These are phyloP conservation scores for Drosophila mercatorum DNA, from an alignment of 2,888 invertebrate genomes.

Conservation along the genomic window DNA sequence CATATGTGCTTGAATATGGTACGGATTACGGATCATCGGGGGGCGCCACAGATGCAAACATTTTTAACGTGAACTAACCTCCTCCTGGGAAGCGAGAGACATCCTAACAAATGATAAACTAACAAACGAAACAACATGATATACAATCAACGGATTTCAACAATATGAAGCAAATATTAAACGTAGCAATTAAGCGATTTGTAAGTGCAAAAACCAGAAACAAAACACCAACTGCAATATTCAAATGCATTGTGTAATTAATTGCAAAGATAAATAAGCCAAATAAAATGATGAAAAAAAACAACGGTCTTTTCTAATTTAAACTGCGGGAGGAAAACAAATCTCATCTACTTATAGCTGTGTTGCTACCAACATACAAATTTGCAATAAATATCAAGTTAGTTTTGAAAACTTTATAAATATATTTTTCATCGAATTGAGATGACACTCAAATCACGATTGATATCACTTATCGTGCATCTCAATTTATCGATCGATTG, in stretches of 20 bases:
- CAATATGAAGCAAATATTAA: constrained; percentile 51
- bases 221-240: constrained; percentile 60
- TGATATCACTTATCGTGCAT: neutral
- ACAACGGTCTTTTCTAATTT: neutral
- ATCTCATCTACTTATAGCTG: neutral
- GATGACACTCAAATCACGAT: neutral
- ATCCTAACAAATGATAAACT: constrained; percentile 46
- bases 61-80: constrained; percentile 25
- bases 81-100: constrained; percentile 26
- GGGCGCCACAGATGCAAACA: constrained; percentile 20
- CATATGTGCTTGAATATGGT: constrained; percentile 27
- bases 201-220: constrained; percentile 57
- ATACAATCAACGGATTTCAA: constrained; percentile 70
- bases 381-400: neutral
- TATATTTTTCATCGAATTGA: neutral
- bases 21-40: constrained; percentile 11
- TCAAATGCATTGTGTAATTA: constrained; percentile 60
- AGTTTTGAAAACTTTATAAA: neutral
- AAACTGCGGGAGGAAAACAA: no score
- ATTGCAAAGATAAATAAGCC: constrained; percentile 75
- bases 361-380: neutral
- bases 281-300: constrained; percentile 61
- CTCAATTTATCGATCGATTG: neutral
- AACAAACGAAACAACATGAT: constrained; percentile 33
- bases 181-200: constrained; percentile 65